Evolutionary conservation across 2,797 vertebrate genomes (phyloP).

Genomic region (Gymnopithys bicolor): DNA sequence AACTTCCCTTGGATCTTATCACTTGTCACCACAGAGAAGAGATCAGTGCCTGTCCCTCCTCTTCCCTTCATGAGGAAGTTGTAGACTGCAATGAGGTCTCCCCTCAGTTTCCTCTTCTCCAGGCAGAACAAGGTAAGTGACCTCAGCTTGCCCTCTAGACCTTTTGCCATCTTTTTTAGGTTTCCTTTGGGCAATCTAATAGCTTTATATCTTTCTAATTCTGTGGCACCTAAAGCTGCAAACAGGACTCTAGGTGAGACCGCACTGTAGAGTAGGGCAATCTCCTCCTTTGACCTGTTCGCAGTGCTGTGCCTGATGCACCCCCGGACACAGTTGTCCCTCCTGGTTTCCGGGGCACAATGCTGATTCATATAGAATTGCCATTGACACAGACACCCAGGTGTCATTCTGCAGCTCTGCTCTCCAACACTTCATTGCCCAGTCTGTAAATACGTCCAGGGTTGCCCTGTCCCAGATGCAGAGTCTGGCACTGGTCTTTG

Average conservation of each 20-base stretch:
- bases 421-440: too few species aligned
- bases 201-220: neutral
- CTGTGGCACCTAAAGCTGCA: neutral
- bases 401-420: too few species aligned
- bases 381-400: too few species aligned
- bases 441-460: too few species aligned
- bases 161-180: neutral
- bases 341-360: neutral
- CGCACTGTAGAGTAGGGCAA: neutral
- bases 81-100: neutral
- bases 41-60: neutral
- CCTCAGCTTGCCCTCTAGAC: neutral
- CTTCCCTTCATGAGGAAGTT: neutral
- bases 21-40: neutral
- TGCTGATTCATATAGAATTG: neutral
- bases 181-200: neutral
- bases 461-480: too few species aligned
- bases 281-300: neutral
- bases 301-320: neutral
- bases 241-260: neutral
- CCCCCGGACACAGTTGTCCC: neutral
- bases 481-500: too few species aligned
- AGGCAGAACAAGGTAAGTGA: neutral
- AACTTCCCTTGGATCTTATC: neutral
- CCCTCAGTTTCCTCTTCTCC: neutral